phyloP scores from a whole-genome alignment of 2,797 vertebrate genomes.

The Scarus forsteni region DNA sequence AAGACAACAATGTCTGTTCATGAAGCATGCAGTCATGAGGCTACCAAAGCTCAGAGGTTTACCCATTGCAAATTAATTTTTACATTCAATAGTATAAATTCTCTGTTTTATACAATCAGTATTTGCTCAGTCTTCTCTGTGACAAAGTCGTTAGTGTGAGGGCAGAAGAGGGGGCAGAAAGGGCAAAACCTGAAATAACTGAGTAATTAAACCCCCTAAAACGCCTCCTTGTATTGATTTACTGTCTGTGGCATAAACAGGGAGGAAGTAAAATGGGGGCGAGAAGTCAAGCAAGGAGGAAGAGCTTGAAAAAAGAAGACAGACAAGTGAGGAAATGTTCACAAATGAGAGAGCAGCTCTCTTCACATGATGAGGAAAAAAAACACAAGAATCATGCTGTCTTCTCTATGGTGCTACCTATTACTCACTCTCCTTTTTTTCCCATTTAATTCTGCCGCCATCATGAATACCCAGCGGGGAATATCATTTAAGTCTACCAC shows the following conservation, averaged over 20 bases:
- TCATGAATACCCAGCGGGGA: constrained; percentile 55
- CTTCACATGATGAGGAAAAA: not conserved
- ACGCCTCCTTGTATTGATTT: constrained; percentile 73
- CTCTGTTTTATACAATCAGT: too few species aligned
- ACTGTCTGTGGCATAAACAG: constrained; percentile 57
- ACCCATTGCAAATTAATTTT: too few species aligned
- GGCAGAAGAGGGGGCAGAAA: constrained; percentile 42
- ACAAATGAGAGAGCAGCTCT: constrained; percentile 47
- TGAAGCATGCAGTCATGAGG: too few species aligned
- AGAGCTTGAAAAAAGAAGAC: constrained; percentile 15
- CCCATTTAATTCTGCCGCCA: constrained; percentile 41
- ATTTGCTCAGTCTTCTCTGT: constrained; percentile 24
- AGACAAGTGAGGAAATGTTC: constrained; percentile 36
- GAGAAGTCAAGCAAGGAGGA: constrained; percentile 35
- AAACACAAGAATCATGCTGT: constrained; percentile 10
- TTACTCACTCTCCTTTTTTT: constrained; percentile 13
- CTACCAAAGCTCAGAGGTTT: too few species aligned
- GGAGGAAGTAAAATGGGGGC: constrained; percentile 27
- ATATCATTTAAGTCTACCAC: constrained; percentile 43
- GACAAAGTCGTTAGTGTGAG: constrained; percentile 51
- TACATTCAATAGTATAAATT: too few species aligned
- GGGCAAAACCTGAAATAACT: constrained; percentile 66
- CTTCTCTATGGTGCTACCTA: not conserved
- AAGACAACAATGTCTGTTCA: too few species aligned
- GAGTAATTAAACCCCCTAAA: constrained; percentile 66